phyloP scores from a whole-genome alignment of 23 tunicate species.

The Phallusia fumigata region DNA sequence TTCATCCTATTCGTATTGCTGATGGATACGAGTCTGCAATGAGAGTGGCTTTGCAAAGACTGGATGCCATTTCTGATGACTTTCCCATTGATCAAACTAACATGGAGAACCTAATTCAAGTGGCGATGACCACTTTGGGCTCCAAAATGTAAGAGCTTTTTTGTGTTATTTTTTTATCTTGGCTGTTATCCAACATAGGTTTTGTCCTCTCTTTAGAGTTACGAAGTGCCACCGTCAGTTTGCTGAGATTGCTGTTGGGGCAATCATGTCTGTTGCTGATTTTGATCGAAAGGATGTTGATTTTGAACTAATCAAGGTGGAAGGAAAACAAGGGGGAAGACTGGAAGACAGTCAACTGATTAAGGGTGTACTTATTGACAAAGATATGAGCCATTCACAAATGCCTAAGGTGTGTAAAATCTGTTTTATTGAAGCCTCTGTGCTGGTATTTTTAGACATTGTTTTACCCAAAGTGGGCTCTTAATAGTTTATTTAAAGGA shows the following conservation, averaged over 20 bases:
- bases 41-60: constrained; percentile 81
- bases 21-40: constrained; percentile 98
- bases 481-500: neutral
- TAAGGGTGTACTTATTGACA: constrained; percentile 98
- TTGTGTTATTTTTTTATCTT: no score
- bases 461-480: no score
- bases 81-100: constrained; percentile 70
- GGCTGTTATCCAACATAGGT: no score
- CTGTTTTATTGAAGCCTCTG: no score
- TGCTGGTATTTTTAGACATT: no score
- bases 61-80: constrained; percentile 88
- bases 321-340: constrained; percentile 96
- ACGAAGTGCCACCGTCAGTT: constrained; percentile 98
- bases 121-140: constrained; percentile 98
- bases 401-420: constrained; percentile 81
- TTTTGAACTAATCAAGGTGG: constrained; percentile 96
- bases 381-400: constrained; percentile 99
- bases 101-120: constrained; percentile 75
- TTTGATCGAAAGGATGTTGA: constrained; percentile 96
- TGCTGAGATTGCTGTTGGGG: constrained; percentile 97
- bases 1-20: constrained; percentile 98
- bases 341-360: constrained; percentile 93
- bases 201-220: constrained; percentile 43
- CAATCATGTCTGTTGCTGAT: constrained; percentile 98
- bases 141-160: constrained; percentile 69